phyloP scores from a whole-genome alignment of 2,113 vertebrate genomes.

The Furnarius figulus region DNA sequence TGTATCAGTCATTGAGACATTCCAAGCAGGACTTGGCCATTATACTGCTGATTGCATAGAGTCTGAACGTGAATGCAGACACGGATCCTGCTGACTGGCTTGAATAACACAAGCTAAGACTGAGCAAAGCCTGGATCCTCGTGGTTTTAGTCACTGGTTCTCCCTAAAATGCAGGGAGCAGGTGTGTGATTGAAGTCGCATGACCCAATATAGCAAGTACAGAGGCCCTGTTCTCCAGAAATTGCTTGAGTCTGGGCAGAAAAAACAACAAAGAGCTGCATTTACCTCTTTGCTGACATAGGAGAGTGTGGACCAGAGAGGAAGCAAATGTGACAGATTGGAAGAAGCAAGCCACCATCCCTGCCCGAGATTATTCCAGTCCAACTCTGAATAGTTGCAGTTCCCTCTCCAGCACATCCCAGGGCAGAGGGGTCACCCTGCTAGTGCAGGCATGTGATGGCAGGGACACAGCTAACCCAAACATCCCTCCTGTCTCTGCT shows the following conservation, averaged over 20 bases:
- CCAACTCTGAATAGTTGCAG: accelerated
- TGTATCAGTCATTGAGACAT: neutral
- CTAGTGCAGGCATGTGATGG: accelerated
- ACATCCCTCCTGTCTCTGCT: neutral
- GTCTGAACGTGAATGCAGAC: neutral
- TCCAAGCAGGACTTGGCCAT: neutral
- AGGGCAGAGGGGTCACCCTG: neutral
- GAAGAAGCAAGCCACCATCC: neutral
- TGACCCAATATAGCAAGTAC: neutral
- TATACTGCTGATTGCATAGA: neutral
- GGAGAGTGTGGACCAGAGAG: neutral
- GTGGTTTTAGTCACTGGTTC: neutral
- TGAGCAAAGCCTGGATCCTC: neutral
- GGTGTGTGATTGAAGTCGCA: neutral
- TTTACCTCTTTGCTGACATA: neutral
- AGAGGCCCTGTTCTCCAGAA: neutral
- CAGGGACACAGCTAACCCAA: neutral
- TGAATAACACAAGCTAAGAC: neutral
- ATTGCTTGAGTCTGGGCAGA: accelerated
- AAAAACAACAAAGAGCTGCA: neutral
- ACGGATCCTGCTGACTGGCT: neutral
- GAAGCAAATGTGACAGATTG: neutral
- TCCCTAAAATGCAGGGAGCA: neutral
- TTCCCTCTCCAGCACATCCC: neutral
- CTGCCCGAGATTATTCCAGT: accelerated